A percentile compares a stretch with the other conserved stretches of the same genome.
Conservation (phyloP, 2,797 vertebrate genomes). For the Micropoecilia bifurca region DNA sequence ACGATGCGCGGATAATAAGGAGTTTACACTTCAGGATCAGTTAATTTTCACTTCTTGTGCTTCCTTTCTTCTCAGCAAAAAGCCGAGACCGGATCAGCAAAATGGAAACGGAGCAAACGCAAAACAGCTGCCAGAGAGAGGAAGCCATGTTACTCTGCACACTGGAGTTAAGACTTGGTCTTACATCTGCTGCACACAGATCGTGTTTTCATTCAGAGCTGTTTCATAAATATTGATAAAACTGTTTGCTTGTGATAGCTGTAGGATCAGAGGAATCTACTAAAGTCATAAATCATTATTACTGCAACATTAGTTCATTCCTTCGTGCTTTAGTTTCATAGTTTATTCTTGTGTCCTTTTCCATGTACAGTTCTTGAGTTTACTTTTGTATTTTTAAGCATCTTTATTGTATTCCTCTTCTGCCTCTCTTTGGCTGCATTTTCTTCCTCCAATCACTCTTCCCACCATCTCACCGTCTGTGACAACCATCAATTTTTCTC, state of each 20-base stretch:
- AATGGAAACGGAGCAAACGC: slow-evolving; percentile 30
- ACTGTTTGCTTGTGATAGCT: neutral
- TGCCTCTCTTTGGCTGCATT: neutral
- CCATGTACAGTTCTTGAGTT: neutral
- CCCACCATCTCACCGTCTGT: neutral
- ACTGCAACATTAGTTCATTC: neutral
- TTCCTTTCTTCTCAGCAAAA: slow-evolving; percentile 22
- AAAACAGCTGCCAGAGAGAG: slow-evolving; percentile 17
- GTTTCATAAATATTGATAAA: neutral
- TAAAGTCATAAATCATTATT: neutral
- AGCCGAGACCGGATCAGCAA: slow-evolving; percentile 33
- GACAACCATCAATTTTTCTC: neutral
- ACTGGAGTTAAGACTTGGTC: slow-evolving; percentile 10
- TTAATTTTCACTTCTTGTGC: slow-evolving; percentile 45
- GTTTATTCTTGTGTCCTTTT: neutral
- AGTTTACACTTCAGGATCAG: slow-evolving; percentile 48
- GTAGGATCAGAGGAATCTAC: neutral
- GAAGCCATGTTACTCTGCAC: slow-evolving; percentile 2
- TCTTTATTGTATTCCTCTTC: neutral
- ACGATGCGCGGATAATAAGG: slow-evolving; percentile 40
- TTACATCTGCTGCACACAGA: slow-evolving; percentile 7
- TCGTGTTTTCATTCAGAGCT: slow-evolving; percentile 1
- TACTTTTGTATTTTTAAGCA: neutral
- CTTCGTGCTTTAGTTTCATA: neutral
- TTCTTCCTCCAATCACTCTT: neutral